Base-by-base conservation (phyloP, 2,797 vertebrate species). In the Myotis daubentonii region DNA sequence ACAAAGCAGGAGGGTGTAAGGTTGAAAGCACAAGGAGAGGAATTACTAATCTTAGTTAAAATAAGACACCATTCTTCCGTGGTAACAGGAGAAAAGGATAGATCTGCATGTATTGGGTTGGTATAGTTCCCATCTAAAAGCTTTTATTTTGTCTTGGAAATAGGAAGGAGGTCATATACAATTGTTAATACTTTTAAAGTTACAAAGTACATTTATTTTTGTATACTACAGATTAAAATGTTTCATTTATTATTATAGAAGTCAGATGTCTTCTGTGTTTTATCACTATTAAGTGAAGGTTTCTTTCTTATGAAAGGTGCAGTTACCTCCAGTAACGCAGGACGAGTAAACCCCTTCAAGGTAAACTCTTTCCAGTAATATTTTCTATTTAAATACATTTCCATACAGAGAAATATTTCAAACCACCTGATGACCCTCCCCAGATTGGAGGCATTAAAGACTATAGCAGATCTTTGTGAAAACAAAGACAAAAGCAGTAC, bases 301-400 rank as follows among this genome's bases (percentile, higher is more conserved):
- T 95, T 95, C 65, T 90, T 83, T 95, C 94, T 96, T 97, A 94
- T 93, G 25, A 97, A 57, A 98, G 98, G 85, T 97, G 84, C 96
- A 60, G 82, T 97, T 94, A 16, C 96, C 97, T 98, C 97, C 76
- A 98, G 94, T 97, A 99, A 97, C 98, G 98, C 98, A 78, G 99
- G 98, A 93, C 98, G 99, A 83, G 97, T 98, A 75, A 99, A 99
- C 97, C 99, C 99, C 76, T 99, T 99, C 75, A 99, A 99, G 99
- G 99, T 99, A 97, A 99, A 92, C 30, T 90, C 89, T 96, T 97
- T 55, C 71, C 79, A 78, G 57, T 95, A 41, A 23, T 89, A 49
- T 71, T 92, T 96, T 87, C 76, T 94, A 25, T 70, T 87, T 65
- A 95, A 92, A 68, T 84, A 80, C 38, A 47, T 92, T 76, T 82